phyloP scores from a whole-genome alignment of 2,797 vertebrate genomes.

The Cirrhinus molitorella region DNA sequence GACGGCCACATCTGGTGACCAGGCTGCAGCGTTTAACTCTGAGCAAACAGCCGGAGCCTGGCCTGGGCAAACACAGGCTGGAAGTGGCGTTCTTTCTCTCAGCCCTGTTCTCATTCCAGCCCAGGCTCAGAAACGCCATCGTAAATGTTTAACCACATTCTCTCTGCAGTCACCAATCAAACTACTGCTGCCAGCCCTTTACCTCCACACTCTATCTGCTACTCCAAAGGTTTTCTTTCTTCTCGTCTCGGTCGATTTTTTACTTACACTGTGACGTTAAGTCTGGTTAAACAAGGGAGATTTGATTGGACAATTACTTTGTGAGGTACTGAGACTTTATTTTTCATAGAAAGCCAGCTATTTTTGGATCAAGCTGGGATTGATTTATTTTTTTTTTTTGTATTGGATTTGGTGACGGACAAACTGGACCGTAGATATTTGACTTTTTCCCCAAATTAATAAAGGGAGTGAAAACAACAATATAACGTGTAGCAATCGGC shows the following conservation, averaged over 20 bases:
- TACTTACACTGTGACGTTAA: not conserved
- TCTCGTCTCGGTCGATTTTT: constrained; percentile 10
- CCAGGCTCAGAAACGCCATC: constrained; percentile 84
- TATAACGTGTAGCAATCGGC: not conserved
- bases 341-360: not conserved
- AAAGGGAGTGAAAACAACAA: not conserved
- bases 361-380: not conserved
- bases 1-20: constrained; percentile 89
- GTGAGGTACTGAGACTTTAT: constrained; percentile 14
- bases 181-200: constrained; percentile 66
- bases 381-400: not conserved
- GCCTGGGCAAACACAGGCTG: constrained; percentile 91
- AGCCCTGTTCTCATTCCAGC: constrained; percentile 81
- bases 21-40: constrained; percentile 89
- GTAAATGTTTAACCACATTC: constrained; percentile 90
- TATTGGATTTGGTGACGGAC: not conserved
- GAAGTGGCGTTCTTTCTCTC: constrained; percentile 79
- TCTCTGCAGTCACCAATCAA: constrained; percentile 65
- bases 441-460: not conserved
- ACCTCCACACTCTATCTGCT: constrained; percentile 28
- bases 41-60: constrained; percentile 87
- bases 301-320: constrained; percentile 25
- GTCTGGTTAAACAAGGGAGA: not conserved
- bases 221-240: constrained; percentile 38
- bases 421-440: not conserved